phyloP scores from a whole-genome alignment of 2,797 vertebrate species.

The Channa striata region DNA sequence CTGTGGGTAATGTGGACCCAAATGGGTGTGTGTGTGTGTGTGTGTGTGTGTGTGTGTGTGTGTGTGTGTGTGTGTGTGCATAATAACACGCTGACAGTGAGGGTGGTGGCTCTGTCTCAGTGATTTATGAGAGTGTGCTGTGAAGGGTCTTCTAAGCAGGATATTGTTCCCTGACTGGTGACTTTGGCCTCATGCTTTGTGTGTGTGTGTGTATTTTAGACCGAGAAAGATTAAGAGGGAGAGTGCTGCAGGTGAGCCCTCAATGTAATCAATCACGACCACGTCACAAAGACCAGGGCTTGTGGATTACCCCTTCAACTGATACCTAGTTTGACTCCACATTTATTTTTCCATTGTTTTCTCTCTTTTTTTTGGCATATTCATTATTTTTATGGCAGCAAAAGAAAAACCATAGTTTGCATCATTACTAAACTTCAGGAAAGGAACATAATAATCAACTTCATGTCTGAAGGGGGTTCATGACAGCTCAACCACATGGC shows the following conservation, averaged over 20 bases:
- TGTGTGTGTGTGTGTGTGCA: constrained; percentile 49
- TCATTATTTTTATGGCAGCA: constrained; percentile 73
- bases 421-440: constrained; percentile 72
- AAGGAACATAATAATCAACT: constrained; percentile 78
- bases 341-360: constrained; percentile 24
- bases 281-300: constrained; percentile 66
- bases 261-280: constrained; percentile 83
- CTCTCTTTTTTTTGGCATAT: constrained; percentile 61
- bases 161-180: constrained; percentile 88
- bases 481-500: constrained; percentile 82
- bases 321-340: constrained; percentile 64
- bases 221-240: constrained; percentile 77
- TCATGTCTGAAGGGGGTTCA: constrained; percentile 44
- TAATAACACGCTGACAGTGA: constrained; percentile 83
- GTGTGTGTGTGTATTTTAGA: constrained; percentile 58
- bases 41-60: constrained; percentile 27
- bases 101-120: constrained; percentile 86
- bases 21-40: background rate
- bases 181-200: constrained; percentile 79
- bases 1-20: constrained; percentile 46
- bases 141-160: constrained; percentile 86
- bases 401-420: constrained; percentile 68
- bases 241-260: constrained; percentile 82
- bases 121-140: constrained; percentile 88
- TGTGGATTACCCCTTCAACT: constrained; percentile 68